Evolutionary conservation across 2,797 vertebrate species (phyloP), one percentile per base, ranked within the genome.

Genomic region (Neostethus bicornis): DNA sequence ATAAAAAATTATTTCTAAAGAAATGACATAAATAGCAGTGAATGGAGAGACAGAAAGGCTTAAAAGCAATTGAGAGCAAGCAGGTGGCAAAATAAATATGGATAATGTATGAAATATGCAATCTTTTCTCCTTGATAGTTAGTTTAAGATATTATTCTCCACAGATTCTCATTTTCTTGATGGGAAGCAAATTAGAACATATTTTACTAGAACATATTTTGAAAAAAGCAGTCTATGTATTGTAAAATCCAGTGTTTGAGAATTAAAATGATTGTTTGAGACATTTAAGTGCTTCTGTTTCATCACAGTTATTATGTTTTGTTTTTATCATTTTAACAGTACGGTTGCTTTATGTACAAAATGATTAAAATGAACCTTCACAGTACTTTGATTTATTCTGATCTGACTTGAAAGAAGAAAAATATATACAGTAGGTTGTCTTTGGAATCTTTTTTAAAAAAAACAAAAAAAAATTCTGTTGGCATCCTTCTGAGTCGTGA

Each of bases 401-500:
- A 35, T 35, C n/a, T 35, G 29, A 12, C 11, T 4, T 31, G 13
- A 31, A 5, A 31, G 4, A 0, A 31, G 29, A 29, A 31, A 4
- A 0, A 31, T 29, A 29, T 29, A 29, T 2, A 9, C 7, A 0
- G 9, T 11, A 29, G 29, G 1, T 25, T 26, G 7, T 26, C 8
- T 29, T 29, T 11, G 29, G 28, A 28, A 29, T 29, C 0, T 29
- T 3, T 2, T 11, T 29, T 2, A 29, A 20, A 57, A 46, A 3
- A 44, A 48, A 43, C 47, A 44, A 50, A 61, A 19, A 31, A 34
- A n/a, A 4, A 4, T n/a, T n/a, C n/a, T n/a, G n/a, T n/a, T n/a
- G n/a, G n/a, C n/a, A n/a, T n/a, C n/a, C n/a, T n/a, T n/a, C n/a
- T n/a, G n/a, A n/a, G n/a, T n/a, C n/a, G n/a, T n/a, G n/a, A n/a